Conservation (phyloP, 2,113 vertebrate species). For the Paratilapia polleni region DNA sequence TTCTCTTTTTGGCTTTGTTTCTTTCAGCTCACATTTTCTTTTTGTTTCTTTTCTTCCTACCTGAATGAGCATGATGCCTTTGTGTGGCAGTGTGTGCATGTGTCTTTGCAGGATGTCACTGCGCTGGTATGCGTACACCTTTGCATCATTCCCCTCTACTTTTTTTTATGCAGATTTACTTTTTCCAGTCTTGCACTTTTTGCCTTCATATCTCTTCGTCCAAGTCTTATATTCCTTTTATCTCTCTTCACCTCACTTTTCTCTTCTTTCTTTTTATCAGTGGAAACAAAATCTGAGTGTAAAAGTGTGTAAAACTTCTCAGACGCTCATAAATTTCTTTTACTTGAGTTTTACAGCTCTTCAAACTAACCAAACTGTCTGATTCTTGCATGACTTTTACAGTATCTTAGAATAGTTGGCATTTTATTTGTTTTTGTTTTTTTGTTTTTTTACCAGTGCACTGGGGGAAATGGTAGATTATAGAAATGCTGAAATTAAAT, state of each 20-base stretch:
- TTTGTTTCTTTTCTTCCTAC: background rate
- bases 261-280: constrained; percentile 32
- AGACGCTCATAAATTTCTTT: constrained; percentile 58
- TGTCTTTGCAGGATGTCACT: background rate
- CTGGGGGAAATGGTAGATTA: background rate
- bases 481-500: too few relatives aligned
- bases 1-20: background rate
- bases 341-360: constrained; percentile 45
- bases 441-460: background rate
- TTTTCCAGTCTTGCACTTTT: background rate
- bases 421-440: too few relatives aligned
- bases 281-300: constrained; percentile 53
- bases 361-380: constrained; percentile 39
- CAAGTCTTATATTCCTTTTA: background rate
- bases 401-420: constrained; percentile 29
- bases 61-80: constrained; percentile 10
- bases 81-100: background rate
- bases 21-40: background rate
- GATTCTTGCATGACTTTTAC: background rate
- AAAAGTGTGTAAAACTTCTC: constrained; percentile 58
- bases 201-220: background rate
- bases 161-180: background rate
- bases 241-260: background rate
- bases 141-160: constrained; percentile 13
- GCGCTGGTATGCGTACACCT: background rate